Base-by-base conservation (phyloP, 2,888 invertebrate species). In the Phania funesta region DNA sequence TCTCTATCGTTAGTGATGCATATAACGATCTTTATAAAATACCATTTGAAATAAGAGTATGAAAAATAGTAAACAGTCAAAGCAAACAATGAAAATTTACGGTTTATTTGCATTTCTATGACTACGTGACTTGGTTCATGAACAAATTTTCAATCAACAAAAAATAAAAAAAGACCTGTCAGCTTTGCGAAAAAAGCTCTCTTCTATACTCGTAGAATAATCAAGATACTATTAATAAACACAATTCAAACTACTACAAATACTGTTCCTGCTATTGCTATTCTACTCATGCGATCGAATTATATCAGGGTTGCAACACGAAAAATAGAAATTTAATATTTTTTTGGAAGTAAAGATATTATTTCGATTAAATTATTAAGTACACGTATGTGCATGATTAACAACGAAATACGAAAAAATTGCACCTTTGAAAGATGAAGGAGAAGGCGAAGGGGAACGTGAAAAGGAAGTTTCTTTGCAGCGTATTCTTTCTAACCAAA, bases 51-150 rank as follows among this genome's bases (percentile, higher is more conserved):
- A 38, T 13, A 3, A 38, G 35, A 38, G 35, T 38, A 38, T 38
- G 13, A 38, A 38, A 38, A 38, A 38, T 38, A 38, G 1, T n/a
- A 13, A 38, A 13, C n/a, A 9, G 35, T 38, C n/a, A 11, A 26
- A 41, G 18, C n/a, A 16, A 20, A 44, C 29, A 46, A 67, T 16
- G n/a, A 52, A 24, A 52, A 44, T 50, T 74, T 54, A 73, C 35
- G 35, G 48, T 60, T 58, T 79, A 68, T 73, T 26, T 41, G 48
- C 52, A 67, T 74, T 67, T 46, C 62, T 74, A 71, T 80, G 84
- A 67, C 73, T 84, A 84, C 84, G 84, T 84, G 84, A 84, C 84
- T 84, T 29, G 67, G n/a, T 46, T 79, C 83, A 84, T 71, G 79
- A 79, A 83, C 8, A 56, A 46, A 20, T 48, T 64, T 56, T 11